Base-by-base conservation (phyloP, 2,797 vertebrate genomes). In the Bufotes viridis region DNA sequence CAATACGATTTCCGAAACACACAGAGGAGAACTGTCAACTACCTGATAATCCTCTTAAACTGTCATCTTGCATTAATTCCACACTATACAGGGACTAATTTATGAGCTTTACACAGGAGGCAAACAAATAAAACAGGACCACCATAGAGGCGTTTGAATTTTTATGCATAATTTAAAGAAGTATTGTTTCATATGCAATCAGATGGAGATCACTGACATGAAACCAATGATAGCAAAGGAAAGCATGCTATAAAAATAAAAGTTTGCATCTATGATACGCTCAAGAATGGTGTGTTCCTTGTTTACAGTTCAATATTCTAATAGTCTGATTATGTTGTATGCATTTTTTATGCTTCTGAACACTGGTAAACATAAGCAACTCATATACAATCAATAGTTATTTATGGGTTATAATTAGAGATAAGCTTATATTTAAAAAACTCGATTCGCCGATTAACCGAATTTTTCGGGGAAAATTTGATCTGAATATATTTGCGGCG, bases 61-160 rank as follows among this genome's bases (percentile, higher is more conserved):
- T 88, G 87, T 88, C 87, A 88, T 88, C 82, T 80, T 75, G 78
- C 82, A 85, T 85, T 74, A 88, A 88, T 88, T 85, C 82, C 49
- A 81, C 51, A 74, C 65, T 85, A 85, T 55, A 49, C 76, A 84
- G 42, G 58, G 22, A 65, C 76, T 85, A 85, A 85, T 85, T 85
- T 85, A 63, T 80, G 42, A 55, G 29, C 63, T 63, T 69, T 61
- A 61, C 53, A 88, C 57, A 22, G 70, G 20, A 67, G 74, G 20
- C 75, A 78, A 58, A 78, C n/a, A 84, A 74, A 84, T 78, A 85
- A 85, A 85, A 75, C 42, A 61, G 11, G 65, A 42, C 26, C 63
- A 88, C 72, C 75, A 79, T 85, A 24, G 76, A 53, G 72, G 81
- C 29, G 55, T 72, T 26, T 84, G 76, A 34, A 79, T 88, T 42